Base-by-base conservation (phyloP, 2,888 invertebrate species). In the Apamea epomidion region DNA sequence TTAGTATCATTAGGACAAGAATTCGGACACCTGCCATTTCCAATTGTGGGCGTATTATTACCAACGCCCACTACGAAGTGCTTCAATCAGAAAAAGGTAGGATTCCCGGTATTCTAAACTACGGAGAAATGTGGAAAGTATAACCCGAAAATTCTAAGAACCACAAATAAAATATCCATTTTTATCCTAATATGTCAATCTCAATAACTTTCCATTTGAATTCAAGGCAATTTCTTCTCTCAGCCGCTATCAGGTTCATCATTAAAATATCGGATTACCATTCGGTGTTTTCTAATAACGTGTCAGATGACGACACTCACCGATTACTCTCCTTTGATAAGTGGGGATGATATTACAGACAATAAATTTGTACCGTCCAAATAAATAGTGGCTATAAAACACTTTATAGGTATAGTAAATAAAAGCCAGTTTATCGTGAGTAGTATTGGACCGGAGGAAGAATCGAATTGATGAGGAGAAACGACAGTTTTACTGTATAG, bases 291-390 rank as follows among this genome's bases (percentile, higher is more conserved):
- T 90, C 89, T 89, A 90, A 89, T 90, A 89, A 85, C 83, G 83
- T 83, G 82, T 90, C 88, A 65, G 80, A 79, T 84, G 65, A 68
- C 82, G 86, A 82, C 80, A 82, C 82, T 84, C 71, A 21, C 65
- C 80, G 68, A 90, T 88, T 85, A 90, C 80, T 90, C 90, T 85
- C 83, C 73, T 87, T 88, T 89, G 87, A 91, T 86, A 87, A 90
- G 90, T 85, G 83, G 82, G 88, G 87, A 87, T 91, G 87, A 82
- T 86, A 86, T 91, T 89, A 90, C 92, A 91, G 82, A 85, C 88
- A 87, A 85, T 91, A 89, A 90, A 90, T 89, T 84, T 87, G 81
- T 83, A 71, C 70, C 71, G 80, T 78, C 83, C 83, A 84, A 84
- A 88, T 84, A 89, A 90, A 92, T 88, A 84, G 89, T 84, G 81